Conservation (phyloP, 1,140 invertebrate genomes). For the Paralvinella palmiformis region DNA sequence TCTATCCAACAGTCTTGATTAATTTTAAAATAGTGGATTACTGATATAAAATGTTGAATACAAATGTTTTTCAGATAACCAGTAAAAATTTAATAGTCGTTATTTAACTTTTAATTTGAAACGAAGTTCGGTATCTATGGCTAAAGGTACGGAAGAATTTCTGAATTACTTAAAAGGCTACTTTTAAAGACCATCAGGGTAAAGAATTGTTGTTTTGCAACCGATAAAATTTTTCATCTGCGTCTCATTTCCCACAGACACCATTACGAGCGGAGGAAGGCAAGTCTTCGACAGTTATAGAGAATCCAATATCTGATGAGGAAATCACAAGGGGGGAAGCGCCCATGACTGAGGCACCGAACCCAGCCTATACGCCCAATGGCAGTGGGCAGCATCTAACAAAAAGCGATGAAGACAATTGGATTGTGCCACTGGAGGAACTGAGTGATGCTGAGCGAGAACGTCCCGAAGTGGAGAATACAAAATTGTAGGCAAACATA, state of each 20-base stretch:
- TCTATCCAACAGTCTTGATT: too few relatives aligned
- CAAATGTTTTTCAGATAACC: too few relatives aligned
- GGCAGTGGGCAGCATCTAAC: slow-evolving; percentile 4
- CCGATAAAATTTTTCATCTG: too few relatives aligned
- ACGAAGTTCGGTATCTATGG: too few relatives aligned
- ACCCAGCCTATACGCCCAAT: slow-evolving; percentile 6
- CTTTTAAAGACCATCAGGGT: too few relatives aligned
- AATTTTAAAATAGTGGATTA: too few relatives aligned
- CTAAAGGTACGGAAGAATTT: too few relatives aligned
- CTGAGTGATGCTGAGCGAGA: slow-evolving; percentile 5
- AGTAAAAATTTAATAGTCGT: too few relatives aligned
- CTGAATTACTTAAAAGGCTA: too few relatives aligned
- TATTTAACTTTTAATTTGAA: too few relatives aligned
- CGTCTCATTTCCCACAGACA: neutral
- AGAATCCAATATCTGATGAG: slow-evolving; percentile 8
- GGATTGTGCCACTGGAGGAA: slow-evolving; percentile 12
- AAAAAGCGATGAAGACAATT: slow-evolving; percentile 9
- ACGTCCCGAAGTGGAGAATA: slow-evolving; percentile 10
- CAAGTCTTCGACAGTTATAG: neutral
- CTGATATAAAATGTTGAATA: too few relatives aligned
- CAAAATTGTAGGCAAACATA: slow-evolving; percentile 14
- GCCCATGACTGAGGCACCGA: slow-evolving; percentile 10
- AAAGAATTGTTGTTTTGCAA: too few relatives aligned
- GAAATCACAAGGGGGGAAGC: slow-evolving; percentile 12
- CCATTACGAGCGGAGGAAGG: neutral